Evolutionary conservation across 2,888 invertebrate species (phyloP), one percentile per base, ranked within the genome.

Genomic region (Cephus pygmeus): DNA sequence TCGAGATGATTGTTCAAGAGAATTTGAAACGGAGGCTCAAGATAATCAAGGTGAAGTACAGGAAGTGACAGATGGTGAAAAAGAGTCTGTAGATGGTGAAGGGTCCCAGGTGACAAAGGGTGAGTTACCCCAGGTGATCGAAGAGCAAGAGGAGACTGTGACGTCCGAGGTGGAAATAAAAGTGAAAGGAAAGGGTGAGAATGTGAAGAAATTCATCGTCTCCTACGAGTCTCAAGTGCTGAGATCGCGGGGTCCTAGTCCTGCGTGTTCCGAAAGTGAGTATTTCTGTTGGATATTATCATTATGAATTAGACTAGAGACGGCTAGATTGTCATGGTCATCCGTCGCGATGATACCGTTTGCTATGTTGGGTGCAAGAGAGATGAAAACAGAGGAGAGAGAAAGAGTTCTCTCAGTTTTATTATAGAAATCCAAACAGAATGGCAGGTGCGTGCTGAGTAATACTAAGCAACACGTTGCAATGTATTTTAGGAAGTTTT

Each of bases 221-320:
- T 90, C 91, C 23, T 91, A 91, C 79, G 91, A 91, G 79, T 88
- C 90, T 11, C 89, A 90, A 75, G 87, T 91, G 11, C 75, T 90
- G 11, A 86, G 86, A 69, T 88, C 90, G 9, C 79, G 86, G 30
- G 84, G 83, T n/a, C 85, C 88, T 0, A 91, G 90, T 79, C 90
- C 91, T 35, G 85, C 89, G 1, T 83, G 86, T n/a, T 90, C 91
- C 40, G 82, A 89, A 40, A 87, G 91, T 91, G 80, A 87, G 81
- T 78, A 40, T 76, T 40, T 15, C 34, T 40, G 0, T 6, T 40
- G 15, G 40, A 73, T 56, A 75, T 69, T 33, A 34, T 36, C n/a
- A n/a, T 34, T 34, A 34, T 23, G 34, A 31, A 12, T 34, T 31
- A 15, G 11, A 9, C 6, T 11, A 34, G 23, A 23, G 23, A 15